These are phyloP conservation scores for Rhabditoides inermis DNA, from an alignment of 2,888 invertebrate species.

Conservation along the genomic window DNA sequence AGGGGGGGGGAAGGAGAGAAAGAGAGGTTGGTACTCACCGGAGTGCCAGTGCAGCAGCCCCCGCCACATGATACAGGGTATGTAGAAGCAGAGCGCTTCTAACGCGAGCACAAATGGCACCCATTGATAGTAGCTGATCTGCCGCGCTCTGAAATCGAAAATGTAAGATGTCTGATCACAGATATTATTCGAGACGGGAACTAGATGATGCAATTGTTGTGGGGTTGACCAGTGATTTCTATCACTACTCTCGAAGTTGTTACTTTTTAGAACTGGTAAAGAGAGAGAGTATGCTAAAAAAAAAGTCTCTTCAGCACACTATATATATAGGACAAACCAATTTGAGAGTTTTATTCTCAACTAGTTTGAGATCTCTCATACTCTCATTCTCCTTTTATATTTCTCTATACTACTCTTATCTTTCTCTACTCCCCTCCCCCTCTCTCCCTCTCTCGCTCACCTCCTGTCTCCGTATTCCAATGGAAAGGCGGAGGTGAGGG, in stretches of 20 bases:
- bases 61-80: slow-evolving; percentile 58
- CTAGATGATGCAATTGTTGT: not conserved
- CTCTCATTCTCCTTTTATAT: too few species aligned
- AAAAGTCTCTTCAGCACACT: too few species aligned
- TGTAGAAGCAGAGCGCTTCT: slow-evolving; percentile 57
- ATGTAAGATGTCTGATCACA: too few species aligned
- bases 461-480: slow-evolving; percentile 52
- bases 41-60: slow-evolving; percentile 55
- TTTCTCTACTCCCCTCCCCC: too few species aligned
- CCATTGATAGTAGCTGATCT: slow-evolving; percentile 53
- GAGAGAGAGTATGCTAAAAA: too few species aligned
- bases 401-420: not conserved
- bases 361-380: not conserved
- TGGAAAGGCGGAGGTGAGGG: slow-evolving; percentile 54
- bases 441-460: slow-evolving; percentile 16
- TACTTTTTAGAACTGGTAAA: too few species aligned
- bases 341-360: too few species aligned
- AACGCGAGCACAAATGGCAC: slow-evolving; percentile 56
- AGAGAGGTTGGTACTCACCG: slow-evolving; percentile 28
- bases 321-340: too few species aligned
- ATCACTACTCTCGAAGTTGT: too few species aligned
- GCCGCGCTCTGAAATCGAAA: slow-evolving; percentile 41
- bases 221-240: too few species aligned
- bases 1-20: not conserved
- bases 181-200: too few species aligned